These are phyloP conservation scores for Noctua janthina DNA, from an alignment of 2,888 invertebrate species.

Conservation along the genomic window DNA sequence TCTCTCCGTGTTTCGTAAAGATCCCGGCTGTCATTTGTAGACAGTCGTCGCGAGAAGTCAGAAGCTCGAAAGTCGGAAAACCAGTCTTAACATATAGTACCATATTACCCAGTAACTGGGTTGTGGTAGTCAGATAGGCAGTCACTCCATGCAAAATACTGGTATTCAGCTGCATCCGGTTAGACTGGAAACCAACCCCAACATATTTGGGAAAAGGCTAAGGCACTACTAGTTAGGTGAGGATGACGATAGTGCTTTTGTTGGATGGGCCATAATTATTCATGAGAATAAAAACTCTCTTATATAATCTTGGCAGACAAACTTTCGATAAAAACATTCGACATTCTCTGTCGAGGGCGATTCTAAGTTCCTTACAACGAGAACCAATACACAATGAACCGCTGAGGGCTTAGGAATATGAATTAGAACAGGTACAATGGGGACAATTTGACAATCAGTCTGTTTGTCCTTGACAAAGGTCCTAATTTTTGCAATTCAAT, in stretches of 20 bases:
- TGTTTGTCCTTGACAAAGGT: slow-evolving; percentile 5
- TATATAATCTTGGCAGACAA: background rate
- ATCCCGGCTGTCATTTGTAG: background rate
- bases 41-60: background rate
- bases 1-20: background rate
- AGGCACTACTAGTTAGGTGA: background rate
- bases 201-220: background rate
- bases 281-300: background rate
- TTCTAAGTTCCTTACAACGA: background rate
- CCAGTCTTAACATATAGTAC: background rate
- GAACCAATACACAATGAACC: slow-evolving; percentile 5
- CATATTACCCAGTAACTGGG: background rate
- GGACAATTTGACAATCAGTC: background rate
- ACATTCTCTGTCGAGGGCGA: background rate
- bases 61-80: background rate
- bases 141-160: background rate
- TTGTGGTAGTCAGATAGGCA: background rate
- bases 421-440: slow-evolving; percentile 16
- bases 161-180: background rate
- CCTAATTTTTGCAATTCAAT: background rate
- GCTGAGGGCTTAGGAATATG: background rate
- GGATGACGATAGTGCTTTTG: background rate
- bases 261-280: background rate
- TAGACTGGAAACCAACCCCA: background rate
- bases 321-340: background rate